A percentile compares a stretch with the other conserved stretches of the same genome.
phyloP scores from a whole-genome alignment of 2,888 invertebrate species.

The Drosophila ustulata region DNA sequence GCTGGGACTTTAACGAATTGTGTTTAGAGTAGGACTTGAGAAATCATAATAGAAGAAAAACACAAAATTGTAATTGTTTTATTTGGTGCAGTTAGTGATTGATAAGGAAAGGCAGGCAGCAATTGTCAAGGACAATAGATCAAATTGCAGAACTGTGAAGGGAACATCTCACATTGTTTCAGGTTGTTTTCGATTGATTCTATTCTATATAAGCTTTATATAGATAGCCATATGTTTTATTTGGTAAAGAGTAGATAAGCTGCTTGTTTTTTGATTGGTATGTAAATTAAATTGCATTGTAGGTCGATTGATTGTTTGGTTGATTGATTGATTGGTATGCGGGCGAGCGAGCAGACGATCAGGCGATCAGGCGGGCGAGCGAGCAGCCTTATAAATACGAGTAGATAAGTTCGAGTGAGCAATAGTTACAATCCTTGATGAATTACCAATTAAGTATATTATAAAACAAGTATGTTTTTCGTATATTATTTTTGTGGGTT shows the following conservation, averaged over 20 bases:
- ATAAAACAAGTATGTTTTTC: constrained; percentile 42
- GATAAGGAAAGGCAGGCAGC: constrained; percentile 36
- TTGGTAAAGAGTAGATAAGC: constrained; percentile 35
- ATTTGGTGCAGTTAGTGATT: constrained; percentile 68
- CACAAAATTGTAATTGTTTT: constrained; percentile 25
- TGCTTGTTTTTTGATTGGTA: constrained; percentile 40
- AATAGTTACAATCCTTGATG: constrained; percentile 76
- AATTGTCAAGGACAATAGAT: constrained; percentile 52
- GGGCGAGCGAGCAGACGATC: constrained; percentile 44
- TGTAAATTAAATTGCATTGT: constrained; percentile 53
- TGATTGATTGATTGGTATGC: constrained; percentile 46
- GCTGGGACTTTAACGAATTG: constrained; percentile 36
- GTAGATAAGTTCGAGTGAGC: constrained; percentile 65
- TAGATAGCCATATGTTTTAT: constrained; percentile 31
- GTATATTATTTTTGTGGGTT: constrained; percentile 27
- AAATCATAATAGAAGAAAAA: constrained; percentile 41
- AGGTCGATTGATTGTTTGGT: constrained; percentile 33
- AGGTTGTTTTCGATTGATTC: constrained; percentile 38
- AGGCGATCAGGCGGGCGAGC: constrained; percentile 54
- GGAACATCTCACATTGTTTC: constrained; percentile 88
- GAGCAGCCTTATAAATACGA: constrained; percentile 64
- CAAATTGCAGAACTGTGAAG: constrained; percentile 91
- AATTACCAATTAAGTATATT: constrained; percentile 52
- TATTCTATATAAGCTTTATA: constrained; percentile 40
- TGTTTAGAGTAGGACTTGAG: constrained; percentile 38